These are phyloP conservation scores for Acronicta alni DNA, from an alignment of 2,888 invertebrate genomes.

Conservation along the genomic window DNA sequence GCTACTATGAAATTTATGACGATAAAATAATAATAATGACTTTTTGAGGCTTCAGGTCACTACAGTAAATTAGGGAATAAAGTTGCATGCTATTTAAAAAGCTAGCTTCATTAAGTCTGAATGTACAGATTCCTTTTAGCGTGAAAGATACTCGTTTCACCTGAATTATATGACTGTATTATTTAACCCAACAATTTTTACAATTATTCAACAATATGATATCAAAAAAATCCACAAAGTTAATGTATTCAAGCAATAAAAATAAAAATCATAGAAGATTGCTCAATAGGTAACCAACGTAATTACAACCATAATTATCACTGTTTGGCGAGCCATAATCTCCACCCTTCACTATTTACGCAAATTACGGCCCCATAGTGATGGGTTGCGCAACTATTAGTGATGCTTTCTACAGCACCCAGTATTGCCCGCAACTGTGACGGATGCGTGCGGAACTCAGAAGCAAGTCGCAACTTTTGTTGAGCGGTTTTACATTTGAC, in stretches of 20 bases:
- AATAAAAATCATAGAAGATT: slow-evolving; percentile 6
- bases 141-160: too few relatives aligned
- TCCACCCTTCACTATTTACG: slow-evolving; percentile 50
- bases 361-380: slow-evolving; percentile 33
- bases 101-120: too few relatives aligned
- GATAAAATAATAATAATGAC: too few relatives aligned
- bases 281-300: slow-evolving; percentile 1
- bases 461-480: slow-evolving; percentile 16
- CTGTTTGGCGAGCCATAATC: slow-evolving; percentile 18
- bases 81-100: too few relatives aligned
- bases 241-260: neutral
- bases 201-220: too few relatives aligned
- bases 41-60: too few relatives aligned
- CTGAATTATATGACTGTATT: too few relatives aligned
- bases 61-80: too few relatives aligned
- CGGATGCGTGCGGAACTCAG: slow-evolving; percentile 41
- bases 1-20: too few relatives aligned
- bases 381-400: slow-evolving; percentile 44
- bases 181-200: too few relatives aligned
- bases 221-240: neutral
- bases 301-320: slow-evolving; percentile 32
- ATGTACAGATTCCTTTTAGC: too few relatives aligned
- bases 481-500: slow-evolving; percentile 19
- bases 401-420: slow-evolving; percentile 52
- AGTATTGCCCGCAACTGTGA: slow-evolving; percentile 9